Base-by-base conservation (phyloP, 92 coral and sea anemone species). In the Palythoa grandiflora region DNA sequence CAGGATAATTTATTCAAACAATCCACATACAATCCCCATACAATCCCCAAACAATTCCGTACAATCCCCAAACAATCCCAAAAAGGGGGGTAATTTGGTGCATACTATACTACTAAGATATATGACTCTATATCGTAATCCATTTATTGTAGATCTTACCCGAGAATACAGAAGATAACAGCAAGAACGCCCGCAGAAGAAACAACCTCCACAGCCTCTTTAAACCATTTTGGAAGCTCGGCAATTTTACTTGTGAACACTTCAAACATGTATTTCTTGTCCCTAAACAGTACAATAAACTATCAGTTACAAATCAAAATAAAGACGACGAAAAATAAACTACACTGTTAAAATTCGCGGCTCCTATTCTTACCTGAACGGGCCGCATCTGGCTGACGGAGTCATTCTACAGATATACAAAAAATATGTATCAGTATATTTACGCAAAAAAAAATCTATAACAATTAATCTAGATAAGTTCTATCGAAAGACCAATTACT, bases 141-240 rank as follows among this genome's bases (percentile, higher is more conserved):
- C 28, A 28, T 28, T 28, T 28, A 28, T 28, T 28, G 28, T 28
- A 59, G 53, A 63, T 35, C 98, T 76, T 88, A 95, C 99, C 99
- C 99, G 6, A 96, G 93, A 79, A 93, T 84, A 75, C 96, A 92
- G 84, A 96, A 96, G 79, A 96, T 19, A 89, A 96, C 81, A 17
- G 98, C 77, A n/a, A 96, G 89, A 72, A 95, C 89, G 68, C 98
- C 92, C n/a, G 99, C 98, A 0, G 99, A 96, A 2, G 97, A 78
- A 48, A 93, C 38, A 71, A 92, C 89, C 53, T 76, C 79, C 15
- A 96, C 63, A 37, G 94, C 88, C 68, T 88, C 86, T 71, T 52
- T 81, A n/a, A 96, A 21, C 87, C 88, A 90, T 1, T 40, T 20
- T 2, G 99, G 99, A 73, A 96, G 89, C 9, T 53, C 73, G 0